Conservation (phyloP, 2,113 vertebrate species). For the Cinclus mexicanus region DNA sequence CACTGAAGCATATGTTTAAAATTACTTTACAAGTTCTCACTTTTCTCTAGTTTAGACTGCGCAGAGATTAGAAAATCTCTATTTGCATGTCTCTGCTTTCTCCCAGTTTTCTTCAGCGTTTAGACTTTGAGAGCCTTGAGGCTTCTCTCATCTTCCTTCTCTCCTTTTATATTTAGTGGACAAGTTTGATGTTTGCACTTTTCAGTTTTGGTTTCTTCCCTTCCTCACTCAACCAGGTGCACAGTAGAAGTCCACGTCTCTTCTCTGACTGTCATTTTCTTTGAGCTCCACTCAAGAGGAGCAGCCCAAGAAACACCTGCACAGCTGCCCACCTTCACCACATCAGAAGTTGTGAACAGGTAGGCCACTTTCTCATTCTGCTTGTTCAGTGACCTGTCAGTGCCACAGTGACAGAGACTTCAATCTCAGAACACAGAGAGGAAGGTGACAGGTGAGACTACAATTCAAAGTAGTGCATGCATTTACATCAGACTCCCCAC, state of each 20-base stretch:
- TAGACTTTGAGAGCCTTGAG: background rate
- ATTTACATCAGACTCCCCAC: background rate
- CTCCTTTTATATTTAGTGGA: background rate
- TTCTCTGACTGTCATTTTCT: background rate
- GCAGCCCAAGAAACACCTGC: background rate
- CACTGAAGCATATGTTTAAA: background rate
- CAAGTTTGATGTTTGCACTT: background rate
- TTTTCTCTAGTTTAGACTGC: background rate
- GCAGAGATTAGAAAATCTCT: background rate
- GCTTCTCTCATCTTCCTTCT: background rate
- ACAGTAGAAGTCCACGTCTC: background rate
- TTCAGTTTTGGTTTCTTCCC: background rate
- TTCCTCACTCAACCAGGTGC: background rate
- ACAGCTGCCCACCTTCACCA: background rate
- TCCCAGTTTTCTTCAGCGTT: background rate
- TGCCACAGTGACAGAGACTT: background rate
- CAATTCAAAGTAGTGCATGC: background rate
- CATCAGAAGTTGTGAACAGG: background rate
- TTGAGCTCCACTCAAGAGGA: background rate
- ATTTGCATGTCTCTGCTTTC: background rate
- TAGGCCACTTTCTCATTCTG: background rate
- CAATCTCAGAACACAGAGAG: background rate
- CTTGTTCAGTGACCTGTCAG: background rate
- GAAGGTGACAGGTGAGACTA: background rate
- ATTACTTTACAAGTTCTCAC: background rate